Percentiles rank a stretch among this genome's conserved stretches.
phyloP scores from a whole-genome alignment of 2,797 vertebrate genomes.

The Odontamblyopus lacepedii region DNA sequence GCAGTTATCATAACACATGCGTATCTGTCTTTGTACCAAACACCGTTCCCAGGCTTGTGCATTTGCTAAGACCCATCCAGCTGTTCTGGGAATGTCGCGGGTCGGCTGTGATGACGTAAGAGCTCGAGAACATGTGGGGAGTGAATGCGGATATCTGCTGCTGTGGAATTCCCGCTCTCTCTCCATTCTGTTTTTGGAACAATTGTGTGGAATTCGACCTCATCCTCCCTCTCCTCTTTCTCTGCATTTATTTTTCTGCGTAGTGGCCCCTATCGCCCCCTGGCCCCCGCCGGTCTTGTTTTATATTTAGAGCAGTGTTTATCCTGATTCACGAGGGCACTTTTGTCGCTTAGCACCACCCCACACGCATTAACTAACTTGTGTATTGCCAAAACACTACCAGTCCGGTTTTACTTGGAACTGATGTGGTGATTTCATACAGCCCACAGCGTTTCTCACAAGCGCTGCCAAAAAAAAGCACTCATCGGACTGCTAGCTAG shows the following conservation, averaged over 20 bases:
- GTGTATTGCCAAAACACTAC: not conserved
- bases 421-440: not conserved
- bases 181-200: constrained; percentile 74
- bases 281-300: constrained; percentile 43
- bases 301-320: constrained; percentile 52
- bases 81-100: constrained; percentile 70
- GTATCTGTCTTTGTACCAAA: not conserved
- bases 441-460: constrained; percentile 26
- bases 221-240: constrained; percentile 49
- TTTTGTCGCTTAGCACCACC: constrained; percentile 19
- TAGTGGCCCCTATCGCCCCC: constrained; percentile 26
- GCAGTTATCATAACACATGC: not conserved
- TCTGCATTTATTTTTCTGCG: constrained; percentile 30
- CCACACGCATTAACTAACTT: not conserved
- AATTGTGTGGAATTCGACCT: constrained; percentile 57
- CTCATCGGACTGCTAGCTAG: not conserved
- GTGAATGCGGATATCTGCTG: constrained; percentile 68
- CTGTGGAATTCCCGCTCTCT: constrained; percentile 71
- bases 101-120: constrained; percentile 73
- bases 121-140: constrained; percentile 30
- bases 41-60: constrained; percentile 61
- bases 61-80: constrained; percentile 65
- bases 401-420: constrained; percentile 20
- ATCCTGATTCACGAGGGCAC: constrained; percentile 19
- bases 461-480: constrained; percentile 12